Evolutionary conservation across 2,797 vertebrate species (phyloP).

Genomic region (Dipus sagitta): DNA sequence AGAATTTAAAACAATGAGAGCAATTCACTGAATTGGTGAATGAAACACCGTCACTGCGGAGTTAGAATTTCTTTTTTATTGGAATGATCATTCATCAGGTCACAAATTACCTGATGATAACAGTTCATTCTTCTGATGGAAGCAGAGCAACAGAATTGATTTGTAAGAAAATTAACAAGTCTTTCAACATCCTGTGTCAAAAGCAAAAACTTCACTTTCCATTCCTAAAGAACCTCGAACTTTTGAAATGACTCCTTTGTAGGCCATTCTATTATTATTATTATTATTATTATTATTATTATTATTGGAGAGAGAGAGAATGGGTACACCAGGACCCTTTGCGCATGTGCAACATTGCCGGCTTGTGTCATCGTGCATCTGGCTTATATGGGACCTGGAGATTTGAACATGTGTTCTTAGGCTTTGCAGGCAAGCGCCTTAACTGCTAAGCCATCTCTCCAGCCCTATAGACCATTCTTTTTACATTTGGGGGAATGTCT

Average conservation of each 20-base stretch:
- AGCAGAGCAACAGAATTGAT: background rate
- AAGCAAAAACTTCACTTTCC: slow-evolving; percentile 10
- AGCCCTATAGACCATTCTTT: background rate
- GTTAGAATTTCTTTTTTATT: slow-evolving; percentile 9
- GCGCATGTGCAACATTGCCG: too few species aligned
- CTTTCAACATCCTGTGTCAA: background rate
- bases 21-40: background rate
- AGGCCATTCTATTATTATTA: background rate
- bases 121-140: slow-evolving; percentile 35
- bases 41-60: slow-evolving; percentile 14
- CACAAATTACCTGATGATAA: background rate
- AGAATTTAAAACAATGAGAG: background rate
- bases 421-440: too few species aligned
- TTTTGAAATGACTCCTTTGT: slow-evolving; percentile 24
- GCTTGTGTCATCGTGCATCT: too few species aligned
- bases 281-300: too few species aligned
- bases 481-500: background rate
- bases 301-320: too few species aligned
- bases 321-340: too few species aligned
- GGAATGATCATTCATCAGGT: background rate
- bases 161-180: slow-evolving; percentile 19
- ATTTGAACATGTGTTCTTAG: too few species aligned
- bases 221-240: background rate
- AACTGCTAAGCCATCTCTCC: too few species aligned
- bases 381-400: too few species aligned